Percentiles rank a stretch among this genome's conserved stretches.
Evolutionary conservation across 2,888 invertebrate genomes (phyloP).

Genomic region (Leptodirus hochenwartii): DNA sequence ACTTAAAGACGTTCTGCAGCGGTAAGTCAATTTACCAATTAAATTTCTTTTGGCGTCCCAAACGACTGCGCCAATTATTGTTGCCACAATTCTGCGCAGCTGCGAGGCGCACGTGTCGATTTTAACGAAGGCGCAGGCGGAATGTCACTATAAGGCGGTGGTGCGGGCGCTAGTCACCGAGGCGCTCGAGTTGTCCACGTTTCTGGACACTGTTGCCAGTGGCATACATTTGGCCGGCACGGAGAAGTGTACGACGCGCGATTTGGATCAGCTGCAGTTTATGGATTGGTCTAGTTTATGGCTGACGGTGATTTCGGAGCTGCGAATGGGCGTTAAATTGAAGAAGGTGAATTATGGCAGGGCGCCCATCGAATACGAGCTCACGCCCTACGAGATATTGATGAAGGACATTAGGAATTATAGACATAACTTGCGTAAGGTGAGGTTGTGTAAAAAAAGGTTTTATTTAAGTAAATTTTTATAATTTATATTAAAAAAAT

Average conservation of each 20-base stretch:
- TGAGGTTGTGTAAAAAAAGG: conserved; percentile 62
- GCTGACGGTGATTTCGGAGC: conserved; percentile 87
- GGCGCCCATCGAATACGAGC: conserved; percentile 74
- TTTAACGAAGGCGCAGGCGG: conserved; percentile 38
- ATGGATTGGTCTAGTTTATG: conserved; percentile 91
- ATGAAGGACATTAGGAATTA: conserved; percentile 90
- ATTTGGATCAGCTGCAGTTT: conserved; percentile 67
- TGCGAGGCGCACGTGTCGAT: conserved; percentile 19
- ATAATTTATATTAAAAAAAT: no score
- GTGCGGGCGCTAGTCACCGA: conserved; percentile 85
- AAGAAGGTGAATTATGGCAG: conserved; percentile 70
- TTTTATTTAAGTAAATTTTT: conserved; percentile 32
- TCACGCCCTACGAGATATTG: conserved; percentile 91
- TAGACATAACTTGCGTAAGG: conserved; percentile 79
- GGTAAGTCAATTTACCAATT: conserved; percentile 5
- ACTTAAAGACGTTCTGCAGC: conserved; percentile 14
- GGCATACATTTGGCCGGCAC: conserved; percentile 39
- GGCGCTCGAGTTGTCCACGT: conserved; percentile 74
- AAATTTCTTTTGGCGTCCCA: not conserved
- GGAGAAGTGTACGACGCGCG: conserved; percentile 29
- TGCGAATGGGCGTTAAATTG: conserved; percentile 80
- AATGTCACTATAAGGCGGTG: conserved; percentile 77
- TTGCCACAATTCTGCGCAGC: conserved; percentile 7
- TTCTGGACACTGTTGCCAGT: conserved; percentile 65
- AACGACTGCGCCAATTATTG: not conserved